Conservation (phyloP, 2,888 invertebrate species). For the Cephonodes hylas region DNA sequence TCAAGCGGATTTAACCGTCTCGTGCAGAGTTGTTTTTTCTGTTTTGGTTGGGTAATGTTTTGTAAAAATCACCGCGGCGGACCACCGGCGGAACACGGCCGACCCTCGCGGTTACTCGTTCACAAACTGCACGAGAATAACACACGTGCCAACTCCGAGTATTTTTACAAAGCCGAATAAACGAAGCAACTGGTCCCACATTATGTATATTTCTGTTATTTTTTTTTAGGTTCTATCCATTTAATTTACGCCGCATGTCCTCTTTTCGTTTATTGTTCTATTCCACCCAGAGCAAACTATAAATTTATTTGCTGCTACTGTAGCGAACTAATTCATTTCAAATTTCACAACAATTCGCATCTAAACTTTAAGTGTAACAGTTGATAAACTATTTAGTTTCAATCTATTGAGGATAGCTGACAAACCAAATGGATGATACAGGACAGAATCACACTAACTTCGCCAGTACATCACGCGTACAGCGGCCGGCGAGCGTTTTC, state of each 20-base stretch:
- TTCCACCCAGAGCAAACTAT: too few species aligned
- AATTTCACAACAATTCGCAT: not conserved
- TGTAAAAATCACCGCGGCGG: not conserved
- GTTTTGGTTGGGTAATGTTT: not conserved
- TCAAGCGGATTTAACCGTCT: not conserved
- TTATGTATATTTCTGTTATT: too few species aligned
- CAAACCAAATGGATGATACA: not conserved
- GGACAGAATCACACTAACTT: conserved; percentile 15
- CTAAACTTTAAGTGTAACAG: not conserved
- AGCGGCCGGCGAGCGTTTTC: conserved; percentile 32
- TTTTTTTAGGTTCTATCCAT: too few species aligned
- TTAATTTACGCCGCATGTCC: too few species aligned
- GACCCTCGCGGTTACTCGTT: not conserved
- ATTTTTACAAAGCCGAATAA: not conserved
- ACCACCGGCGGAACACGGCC: not conserved
- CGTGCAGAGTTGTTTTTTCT: not conserved
- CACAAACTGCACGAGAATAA: not conserved
- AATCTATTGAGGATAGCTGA: too few species aligned
- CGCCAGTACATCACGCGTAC: conserved; percentile 30
- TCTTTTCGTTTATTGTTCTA: too few species aligned
- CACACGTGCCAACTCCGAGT: not conserved
- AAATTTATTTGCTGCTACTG: too few species aligned
- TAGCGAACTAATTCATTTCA: not conserved
- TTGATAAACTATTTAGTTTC: not conserved
- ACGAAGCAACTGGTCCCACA: not conserved